Evolutionary conservation across 1,140 invertebrate genomes (phyloP).

Genomic region (Daktulosphaira vitifoliae): DNA sequence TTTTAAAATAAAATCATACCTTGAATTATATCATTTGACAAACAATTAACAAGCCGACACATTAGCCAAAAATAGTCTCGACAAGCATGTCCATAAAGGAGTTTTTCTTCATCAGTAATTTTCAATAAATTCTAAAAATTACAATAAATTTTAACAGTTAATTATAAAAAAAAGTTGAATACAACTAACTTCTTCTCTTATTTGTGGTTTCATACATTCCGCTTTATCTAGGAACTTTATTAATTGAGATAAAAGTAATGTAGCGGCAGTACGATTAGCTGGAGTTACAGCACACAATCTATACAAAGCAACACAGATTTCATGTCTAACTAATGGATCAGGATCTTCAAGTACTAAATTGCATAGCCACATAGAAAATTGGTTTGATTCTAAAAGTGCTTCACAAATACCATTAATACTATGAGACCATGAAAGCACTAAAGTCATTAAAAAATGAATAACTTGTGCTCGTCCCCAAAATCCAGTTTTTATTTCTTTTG

Average conservation of each 20-base stretch:
- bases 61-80: conserved; percentile 89
- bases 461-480: conserved; percentile 78
- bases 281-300: conserved; percentile 51
- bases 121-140: conserved; percentile 15
- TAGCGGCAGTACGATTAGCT: conserved; percentile 45
- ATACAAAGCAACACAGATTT: conserved; percentile 82
- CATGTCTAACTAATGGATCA: conserved; percentile 72
- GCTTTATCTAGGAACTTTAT: conserved; percentile 69
- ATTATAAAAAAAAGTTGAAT: neutral
- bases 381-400: conserved; percentile 55
- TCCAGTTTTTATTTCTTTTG: conserved; percentile 74
- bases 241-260: conserved; percentile 62
- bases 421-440: conserved; percentile 74
- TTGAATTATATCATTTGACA: conserved; percentile 69
- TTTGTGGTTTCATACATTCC: conserved; percentile 69
- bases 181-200: conserved; percentile 45
- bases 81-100: conserved; percentile 85
- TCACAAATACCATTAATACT: conserved; percentile 56
- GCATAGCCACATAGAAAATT: conserved; percentile 62
- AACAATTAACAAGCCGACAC: conserved; percentile 73
- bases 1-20: conserved; percentile 41
- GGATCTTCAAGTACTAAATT: conserved; percentile 73
- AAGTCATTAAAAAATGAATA: conserved; percentile 70
- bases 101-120: conserved; percentile 68
- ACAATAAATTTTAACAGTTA: neutral